Evolutionary conservation across 2,113 vertebrate genomes (phyloP).

Genomic region (Stegastes partitus): DNA sequence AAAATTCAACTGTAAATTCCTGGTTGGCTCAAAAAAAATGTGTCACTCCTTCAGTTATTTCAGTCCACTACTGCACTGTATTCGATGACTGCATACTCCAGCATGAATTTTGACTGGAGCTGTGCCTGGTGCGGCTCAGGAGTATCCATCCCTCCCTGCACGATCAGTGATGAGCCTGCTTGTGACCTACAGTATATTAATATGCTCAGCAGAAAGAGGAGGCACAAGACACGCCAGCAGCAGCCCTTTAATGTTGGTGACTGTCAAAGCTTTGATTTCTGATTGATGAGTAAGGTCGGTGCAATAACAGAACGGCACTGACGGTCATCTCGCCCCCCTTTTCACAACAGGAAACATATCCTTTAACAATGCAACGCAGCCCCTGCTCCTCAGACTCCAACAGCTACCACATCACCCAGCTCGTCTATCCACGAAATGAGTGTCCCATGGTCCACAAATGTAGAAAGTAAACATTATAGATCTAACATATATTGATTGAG

Average conservation of each 20-base stretch:
- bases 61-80: conserved; percentile 29
- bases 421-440: not conserved
- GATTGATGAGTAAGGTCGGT: conserved; percentile 78
- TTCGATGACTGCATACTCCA: conserved; percentile 62
- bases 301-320: conserved; percentile 65
- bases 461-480: conserved; percentile 12
- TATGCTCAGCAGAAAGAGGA: conserved; percentile 74
- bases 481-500: conserved; percentile 1
- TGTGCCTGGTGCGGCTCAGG: conserved; percentile 45
- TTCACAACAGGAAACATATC: conserved; percentile 62
- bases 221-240: conserved; percentile 66
- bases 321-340: conserved; percentile 51
- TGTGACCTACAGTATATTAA: conserved; percentile 70
- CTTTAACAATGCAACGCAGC: conserved; percentile 12
- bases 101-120: conserved; percentile 50
- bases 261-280: conserved; percentile 78
- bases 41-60: conserved; percentile 40
- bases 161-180: conserved; percentile 65
- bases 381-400: conserved; percentile 5
- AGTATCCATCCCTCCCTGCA: conserved; percentile 50
- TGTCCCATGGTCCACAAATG: conserved; percentile 7
- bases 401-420: not conserved
- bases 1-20: conserved; percentile 21
- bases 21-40: conserved; percentile 13
- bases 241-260: conserved; percentile 74